A percentile compares a stretch with the other conserved stretches of the same genome.
Conservation (phyloP, 1,140 invertebrate genomes). For the Charaxes varanes region DNA sequence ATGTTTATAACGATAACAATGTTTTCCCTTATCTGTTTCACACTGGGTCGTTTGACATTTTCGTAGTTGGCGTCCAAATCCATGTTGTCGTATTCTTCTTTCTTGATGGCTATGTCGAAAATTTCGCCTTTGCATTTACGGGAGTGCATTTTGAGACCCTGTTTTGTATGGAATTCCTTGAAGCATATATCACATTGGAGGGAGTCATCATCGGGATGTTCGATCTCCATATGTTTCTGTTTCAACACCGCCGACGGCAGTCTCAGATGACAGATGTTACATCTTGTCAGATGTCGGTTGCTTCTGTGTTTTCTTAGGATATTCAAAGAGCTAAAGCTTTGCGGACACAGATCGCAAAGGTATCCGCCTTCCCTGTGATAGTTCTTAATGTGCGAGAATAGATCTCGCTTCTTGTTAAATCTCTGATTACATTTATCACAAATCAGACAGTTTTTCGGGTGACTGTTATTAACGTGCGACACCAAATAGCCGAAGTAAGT, state of each 20-base stretch:
- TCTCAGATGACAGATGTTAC: constrained; percentile 48
- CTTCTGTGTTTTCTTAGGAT: constrained; percentile 56
- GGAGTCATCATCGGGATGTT: constrained; percentile 57
- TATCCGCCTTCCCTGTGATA: constrained; percentile 61
- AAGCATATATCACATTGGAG: constrained; percentile 51
- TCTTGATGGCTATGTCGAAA: constrained; percentile 37
- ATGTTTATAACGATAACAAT: constrained; percentile 58
- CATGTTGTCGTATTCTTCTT: constrained; percentile 42
- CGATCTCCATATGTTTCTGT: constrained; percentile 54
- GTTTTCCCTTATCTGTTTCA: constrained; percentile 58
- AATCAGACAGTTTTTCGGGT: constrained; percentile 54
- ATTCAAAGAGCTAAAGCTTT: constrained; percentile 50
- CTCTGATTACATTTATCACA: constrained; percentile 62
- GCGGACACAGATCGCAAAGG: constrained; percentile 46
- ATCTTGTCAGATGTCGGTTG: constrained; percentile 54
- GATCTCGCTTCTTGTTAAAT: constrained; percentile 59
- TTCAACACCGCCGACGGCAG: constrained; percentile 51
- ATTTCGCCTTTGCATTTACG: constrained; percentile 49
- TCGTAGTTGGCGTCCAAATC: constrained; percentile 42
- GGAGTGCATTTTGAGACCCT: constrained; percentile 54
- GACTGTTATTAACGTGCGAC: constrained; percentile 53
- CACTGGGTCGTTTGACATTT: constrained; percentile 43
- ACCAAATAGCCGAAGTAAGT: constrained; percentile 60
- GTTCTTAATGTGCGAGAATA: constrained; percentile 63
- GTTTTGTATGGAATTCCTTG: constrained; percentile 62